Conservation (phyloP, 1,140 invertebrate genomes). For the Cataglyphis hispanica region DNA sequence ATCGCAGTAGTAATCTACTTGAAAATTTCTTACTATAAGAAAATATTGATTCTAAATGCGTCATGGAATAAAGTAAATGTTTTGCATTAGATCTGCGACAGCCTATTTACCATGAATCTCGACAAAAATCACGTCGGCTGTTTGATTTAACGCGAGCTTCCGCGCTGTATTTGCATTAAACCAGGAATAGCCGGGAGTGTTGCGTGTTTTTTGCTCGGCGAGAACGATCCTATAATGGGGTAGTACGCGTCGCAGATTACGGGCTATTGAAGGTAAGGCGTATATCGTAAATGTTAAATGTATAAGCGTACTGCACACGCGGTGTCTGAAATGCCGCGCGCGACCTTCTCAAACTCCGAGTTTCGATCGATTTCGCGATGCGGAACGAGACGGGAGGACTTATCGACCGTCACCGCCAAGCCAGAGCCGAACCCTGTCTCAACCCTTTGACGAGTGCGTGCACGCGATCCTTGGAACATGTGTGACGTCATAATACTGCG, state of each 20-base stretch:
- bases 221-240: slow-evolving; percentile 56
- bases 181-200: slow-evolving; percentile 34
- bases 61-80: slow-evolving; percentile 2
- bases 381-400: slow-evolving; percentile 68
- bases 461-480: slow-evolving; percentile 79
- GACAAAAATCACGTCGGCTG: slow-evolving; percentile 19
- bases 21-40: not conserved
- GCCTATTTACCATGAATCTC: not conserved
- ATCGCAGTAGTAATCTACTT: too few species aligned
- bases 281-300: slow-evolving; percentile 71
- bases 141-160: slow-evolving; percentile 50
- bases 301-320: slow-evolving; percentile 36
- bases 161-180: slow-evolving; percentile 49
- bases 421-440: slow-evolving; percentile 72
- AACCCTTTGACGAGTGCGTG: slow-evolving; percentile 82
- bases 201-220: slow-evolving; percentile 40
- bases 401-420: slow-evolving; percentile 75
- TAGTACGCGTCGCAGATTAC: slow-evolving; percentile 31
- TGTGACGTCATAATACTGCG: slow-evolving; percentile 85
- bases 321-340: slow-evolving; percentile 43
- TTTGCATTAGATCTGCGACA: not conserved
- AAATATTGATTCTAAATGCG: not conserved
- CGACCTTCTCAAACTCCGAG: slow-evolving; percentile 71
- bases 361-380: slow-evolving; percentile 74
- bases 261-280: slow-evolving; percentile 47